Evolutionary conservation across 2,797 vertebrate species (phyloP), one percentile per base, ranked within the genome.

Genomic region (Chrosomus eos): DNA sequence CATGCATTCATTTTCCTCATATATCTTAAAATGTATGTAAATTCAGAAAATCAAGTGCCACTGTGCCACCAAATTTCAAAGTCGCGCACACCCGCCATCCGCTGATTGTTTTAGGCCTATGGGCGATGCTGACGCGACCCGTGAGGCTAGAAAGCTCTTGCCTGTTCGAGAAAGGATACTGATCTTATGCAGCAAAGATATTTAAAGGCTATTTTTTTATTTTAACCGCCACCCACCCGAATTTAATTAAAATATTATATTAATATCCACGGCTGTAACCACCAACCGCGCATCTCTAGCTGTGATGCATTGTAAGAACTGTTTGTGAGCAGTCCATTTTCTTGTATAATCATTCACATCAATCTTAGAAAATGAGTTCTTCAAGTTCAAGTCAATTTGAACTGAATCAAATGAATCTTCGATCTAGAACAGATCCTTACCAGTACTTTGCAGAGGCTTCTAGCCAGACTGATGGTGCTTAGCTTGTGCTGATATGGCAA

Each of bases 401-500:
- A 77, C 7, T 26, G 74, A 84, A 45, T 78, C 43, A 75, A 82
- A 75, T 33, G 72, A 75, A 51, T 82, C 82, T 31, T 68, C 1
- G 1, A 60, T 43, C 26, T 58, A 68, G 36, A 77, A 77, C 26
- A 70, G 45, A 58, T 78, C 36, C 64, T 60, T n/a, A 45, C 51
- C 18, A 45, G 26, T 67, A 43, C 45, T 75, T 21, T 55, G n/a
- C 26, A 68, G n/a, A 70, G n/a, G 45, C 45, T 55, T 48, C n/a
- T 21, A 53, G 62, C 16, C 13, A 64, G 64, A 84, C 64, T 53
- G 26, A 58, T n/a, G 82, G 38, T 58, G 74, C 73, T 86, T 78
- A 70, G 81, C 23, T 73, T 28, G 76, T 74, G 85, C 81, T 87
- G 81, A 87, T 45, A 31, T 13, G 7, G 26, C 81, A 80, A 67